Conservation (phyloP, 2,888 invertebrate species). For the Drosophila rubida region DNA sequence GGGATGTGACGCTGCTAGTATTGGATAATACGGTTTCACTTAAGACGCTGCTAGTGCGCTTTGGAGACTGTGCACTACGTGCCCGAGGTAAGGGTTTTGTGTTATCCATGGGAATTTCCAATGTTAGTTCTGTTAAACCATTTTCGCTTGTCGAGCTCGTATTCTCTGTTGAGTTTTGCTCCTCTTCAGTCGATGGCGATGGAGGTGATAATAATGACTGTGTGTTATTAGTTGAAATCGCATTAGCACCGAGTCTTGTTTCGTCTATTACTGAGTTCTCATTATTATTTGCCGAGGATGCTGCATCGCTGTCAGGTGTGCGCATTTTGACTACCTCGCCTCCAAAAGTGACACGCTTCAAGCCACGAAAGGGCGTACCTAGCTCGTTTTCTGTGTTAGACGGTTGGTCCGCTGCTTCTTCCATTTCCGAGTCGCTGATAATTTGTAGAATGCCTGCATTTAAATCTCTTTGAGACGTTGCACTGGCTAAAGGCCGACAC, state of each 20-base stretch:
- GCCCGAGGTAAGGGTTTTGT: slow-evolving; percentile 79
- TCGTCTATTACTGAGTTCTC: slow-evolving; percentile 17
- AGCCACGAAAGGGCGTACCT: slow-evolving; percentile 86
- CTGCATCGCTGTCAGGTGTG: slow-evolving; percentile 93
- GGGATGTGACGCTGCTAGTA: slow-evolving; percentile 36
- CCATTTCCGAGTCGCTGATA: slow-evolving; percentile 87
- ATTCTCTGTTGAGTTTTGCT: neutral
- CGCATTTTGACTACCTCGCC: slow-evolving; percentile 94
- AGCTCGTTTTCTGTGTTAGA: slow-evolving; percentile 46
- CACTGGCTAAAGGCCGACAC: slow-evolving; percentile 82
- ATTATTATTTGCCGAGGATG: slow-evolving; percentile 80
- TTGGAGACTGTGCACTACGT: slow-evolving; percentile 30
- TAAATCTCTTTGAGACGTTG: slow-evolving; percentile 52
- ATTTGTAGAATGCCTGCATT: slow-evolving; percentile 86
- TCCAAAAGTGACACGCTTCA: slow-evolving; percentile 92
- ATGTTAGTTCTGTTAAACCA: slow-evolving; percentile 70
- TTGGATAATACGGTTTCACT: slow-evolving; percentile 2
- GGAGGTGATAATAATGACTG: neutral
- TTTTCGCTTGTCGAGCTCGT: slow-evolving; percentile 14
- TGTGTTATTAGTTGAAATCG: neutral
- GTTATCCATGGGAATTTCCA: slow-evolving; percentile 84
- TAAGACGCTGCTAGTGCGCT: slow-evolving; percentile 5
- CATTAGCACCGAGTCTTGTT: neutral
- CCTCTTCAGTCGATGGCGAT: neutral
- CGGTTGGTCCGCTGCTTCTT: slow-evolving; percentile 64